phyloP scores from a whole-genome alignment of 1,140 invertebrate genomes.

The Leucophenga varia region DNA sequence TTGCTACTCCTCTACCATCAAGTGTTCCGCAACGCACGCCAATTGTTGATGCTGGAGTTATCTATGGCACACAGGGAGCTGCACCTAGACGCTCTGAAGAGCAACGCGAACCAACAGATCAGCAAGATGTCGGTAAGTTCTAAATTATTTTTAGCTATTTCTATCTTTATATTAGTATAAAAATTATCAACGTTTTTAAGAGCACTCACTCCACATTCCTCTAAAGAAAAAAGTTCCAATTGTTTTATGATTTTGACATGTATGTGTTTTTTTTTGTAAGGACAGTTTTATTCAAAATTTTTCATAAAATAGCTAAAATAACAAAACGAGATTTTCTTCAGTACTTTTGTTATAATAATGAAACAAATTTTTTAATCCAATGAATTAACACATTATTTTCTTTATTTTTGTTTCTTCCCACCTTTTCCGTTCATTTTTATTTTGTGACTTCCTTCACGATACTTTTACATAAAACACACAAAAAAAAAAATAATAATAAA shows the following conservation, averaged over 20 bases:
- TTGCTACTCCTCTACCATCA: slow-evolving; percentile 10
- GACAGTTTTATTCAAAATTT: no score
- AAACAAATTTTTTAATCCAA: slow-evolving; percentile 35
- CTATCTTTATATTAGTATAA: no score
- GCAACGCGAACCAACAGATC: slow-evolving; percentile 14
- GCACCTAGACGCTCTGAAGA: background rate
- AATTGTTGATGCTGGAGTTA: background rate
- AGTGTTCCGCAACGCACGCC: background rate
- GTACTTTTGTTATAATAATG: no score
- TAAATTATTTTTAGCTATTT: no score
- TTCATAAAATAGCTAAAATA: no score
- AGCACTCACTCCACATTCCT: no score
- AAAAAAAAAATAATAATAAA: slow-evolving; percentile 5
- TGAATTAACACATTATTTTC: no score
- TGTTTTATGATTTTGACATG: no score
- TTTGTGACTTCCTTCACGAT: slow-evolving; percentile 17
- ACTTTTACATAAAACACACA: slow-evolving; percentile 10
- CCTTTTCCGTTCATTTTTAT: slow-evolving; percentile 27
- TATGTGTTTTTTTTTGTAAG: no score
- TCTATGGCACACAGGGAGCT: slow-evolving; percentile 12
- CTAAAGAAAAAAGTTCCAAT: no score
- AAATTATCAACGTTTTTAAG: no score
- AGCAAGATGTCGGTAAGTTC: slow-evolving; percentile 53
- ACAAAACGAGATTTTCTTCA: no score
- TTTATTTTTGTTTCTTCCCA: slow-evolving; percentile 18